These are phyloP conservation scores for Phania funesta DNA, from an alignment of 2,888 invertebrate genomes.

Conservation along the genomic window DNA sequence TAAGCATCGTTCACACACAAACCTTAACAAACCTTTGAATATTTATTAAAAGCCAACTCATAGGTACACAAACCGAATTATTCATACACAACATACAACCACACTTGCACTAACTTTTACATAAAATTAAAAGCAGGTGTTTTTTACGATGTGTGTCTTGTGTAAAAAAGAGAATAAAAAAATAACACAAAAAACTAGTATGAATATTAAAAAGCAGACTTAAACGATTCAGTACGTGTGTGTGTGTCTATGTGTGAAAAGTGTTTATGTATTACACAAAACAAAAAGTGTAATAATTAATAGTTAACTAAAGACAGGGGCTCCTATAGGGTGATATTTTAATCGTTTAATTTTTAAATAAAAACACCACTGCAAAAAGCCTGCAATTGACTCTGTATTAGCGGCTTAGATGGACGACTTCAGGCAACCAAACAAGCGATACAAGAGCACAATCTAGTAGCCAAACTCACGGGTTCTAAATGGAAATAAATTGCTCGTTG, in stretches of 20 bases:
- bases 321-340: not conserved
- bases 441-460: too few species aligned
- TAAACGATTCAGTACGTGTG: not conserved
- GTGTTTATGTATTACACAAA: conserved; percentile 7
- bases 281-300: conserved; percentile 63
- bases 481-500: too few species aligned
- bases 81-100: not conserved
- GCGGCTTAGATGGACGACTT: too few species aligned
- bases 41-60: conserved; percentile 48
- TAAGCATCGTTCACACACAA: conserved; percentile 1
- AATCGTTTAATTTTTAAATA: not conserved
- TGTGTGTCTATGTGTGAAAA: not conserved
- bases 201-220: conserved; percentile 28
- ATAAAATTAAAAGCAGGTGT: conserved; percentile 67
- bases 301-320: conserved; percentile 41
- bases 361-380: too few species aligned
- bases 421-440: too few species aligned
- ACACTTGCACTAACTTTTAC: conserved; percentile 31
- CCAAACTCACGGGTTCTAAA: too few species aligned
- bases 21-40: conserved; percentile 39
- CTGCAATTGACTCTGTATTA: too few species aligned
- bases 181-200: conserved; percentile 15
- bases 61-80: conserved; percentile 11
- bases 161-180: conserved; percentile 8
- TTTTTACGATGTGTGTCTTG: conserved; percentile 60